These are phyloP conservation scores for Protosalanx chinensis DNA, from an alignment of 2,797 vertebrate genomes.

Conservation along the genomic window DNA sequence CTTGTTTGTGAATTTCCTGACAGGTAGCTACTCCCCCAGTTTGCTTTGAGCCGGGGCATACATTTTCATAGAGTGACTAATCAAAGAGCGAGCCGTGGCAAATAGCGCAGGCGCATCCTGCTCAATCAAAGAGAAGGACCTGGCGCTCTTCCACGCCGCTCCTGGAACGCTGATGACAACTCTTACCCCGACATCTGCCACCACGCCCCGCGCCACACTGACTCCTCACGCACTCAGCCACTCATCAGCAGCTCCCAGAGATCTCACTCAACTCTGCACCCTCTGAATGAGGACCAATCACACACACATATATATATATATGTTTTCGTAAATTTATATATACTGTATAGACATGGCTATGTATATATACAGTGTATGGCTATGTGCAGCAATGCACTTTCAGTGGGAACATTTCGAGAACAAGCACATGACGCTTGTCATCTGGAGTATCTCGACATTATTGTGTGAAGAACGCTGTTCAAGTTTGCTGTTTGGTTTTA, in stretches of 20 bases:
- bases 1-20: constrained; percentile 78
- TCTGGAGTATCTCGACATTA: too few relatives aligned
- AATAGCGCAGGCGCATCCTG: constrained; percentile 64
- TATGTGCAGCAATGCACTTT: not conserved
- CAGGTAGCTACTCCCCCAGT: constrained; percentile 75
- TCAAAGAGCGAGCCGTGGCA: constrained; percentile 69
- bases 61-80: constrained; percentile 77
- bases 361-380: too few relatives aligned
- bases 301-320: not conserved
- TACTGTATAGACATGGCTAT: too few relatives aligned
- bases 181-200: constrained; percentile 65
- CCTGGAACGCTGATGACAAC: constrained; percentile 65
- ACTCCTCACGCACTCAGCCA: constrained; percentile 46
- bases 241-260: constrained; percentile 14
- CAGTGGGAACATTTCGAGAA: not conserved
- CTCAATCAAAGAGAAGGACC: constrained; percentile 67
- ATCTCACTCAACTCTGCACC: constrained; percentile 19
- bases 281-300: constrained; percentile 20
- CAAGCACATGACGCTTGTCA: not conserved
- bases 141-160: constrained; percentile 66
- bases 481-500: not conserved
- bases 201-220: constrained; percentile 57
- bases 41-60: constrained; percentile 73
- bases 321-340: too few relatives aligned
- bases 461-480: not conserved